A percentile compares a stretch with the other conserved stretches of the same genome.
Evolutionary conservation across 2,888 invertebrate genomes (phyloP).

Genomic region (Spialia ferax): DNA sequence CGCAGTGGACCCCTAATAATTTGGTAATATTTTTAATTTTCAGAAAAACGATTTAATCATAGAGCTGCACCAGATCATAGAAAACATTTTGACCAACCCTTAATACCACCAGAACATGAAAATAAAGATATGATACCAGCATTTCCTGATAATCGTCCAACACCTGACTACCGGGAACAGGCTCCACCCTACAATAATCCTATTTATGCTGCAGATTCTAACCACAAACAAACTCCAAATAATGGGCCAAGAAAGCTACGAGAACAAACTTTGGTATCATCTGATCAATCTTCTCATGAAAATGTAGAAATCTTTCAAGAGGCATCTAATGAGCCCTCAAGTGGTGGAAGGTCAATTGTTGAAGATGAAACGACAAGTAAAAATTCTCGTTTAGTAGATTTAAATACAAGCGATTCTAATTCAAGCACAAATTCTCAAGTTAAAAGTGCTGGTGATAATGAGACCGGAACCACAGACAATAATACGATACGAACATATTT

Average conservation of each 20-base stretch:
- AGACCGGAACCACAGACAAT: neutral
- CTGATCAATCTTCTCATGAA: neutral
- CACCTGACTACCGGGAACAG: neutral
- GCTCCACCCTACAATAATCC: neutral
- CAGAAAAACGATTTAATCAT: neutral
- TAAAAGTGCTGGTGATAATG: neutral
- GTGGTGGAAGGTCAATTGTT: neutral
- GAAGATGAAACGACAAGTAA: neutral
- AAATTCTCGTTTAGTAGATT: neutral
- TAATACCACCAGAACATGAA: neutral
- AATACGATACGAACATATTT: neutral
- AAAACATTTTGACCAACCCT: neutral
- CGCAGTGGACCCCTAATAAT: too few species aligned
- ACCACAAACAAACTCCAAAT: neutral
- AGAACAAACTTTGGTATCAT: neutral
- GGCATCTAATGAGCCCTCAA: neutral
- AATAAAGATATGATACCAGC: neutral
- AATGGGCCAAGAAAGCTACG: neutral
- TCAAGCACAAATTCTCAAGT: neutral
- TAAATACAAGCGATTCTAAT: constrained; percentile 1
- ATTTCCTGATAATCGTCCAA: neutral
- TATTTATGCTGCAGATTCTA: neutral
- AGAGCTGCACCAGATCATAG: neutral
- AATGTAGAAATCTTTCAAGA: neutral
- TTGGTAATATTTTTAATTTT: too few species aligned